Conservation (phyloP, 2,113 vertebrate species). For the Ivindomyrus marchei region DNA sequence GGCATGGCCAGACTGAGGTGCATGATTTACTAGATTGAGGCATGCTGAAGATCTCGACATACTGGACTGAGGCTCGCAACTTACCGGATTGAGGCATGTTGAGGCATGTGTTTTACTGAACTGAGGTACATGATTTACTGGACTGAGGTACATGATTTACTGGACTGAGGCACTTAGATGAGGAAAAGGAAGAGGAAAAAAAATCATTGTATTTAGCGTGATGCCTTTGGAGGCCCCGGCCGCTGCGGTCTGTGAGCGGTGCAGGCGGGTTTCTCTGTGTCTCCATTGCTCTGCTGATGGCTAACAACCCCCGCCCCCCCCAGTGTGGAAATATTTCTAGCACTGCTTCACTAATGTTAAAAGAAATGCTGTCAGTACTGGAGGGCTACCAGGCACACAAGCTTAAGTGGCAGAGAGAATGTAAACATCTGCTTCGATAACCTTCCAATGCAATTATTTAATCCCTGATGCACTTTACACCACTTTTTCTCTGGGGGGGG, state of each 20-base stretch:
- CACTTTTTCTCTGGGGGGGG: background rate
- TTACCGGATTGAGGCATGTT: no score
- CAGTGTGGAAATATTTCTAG: background rate
- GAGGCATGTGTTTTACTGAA: fast-evolving
- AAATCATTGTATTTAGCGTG: background rate
- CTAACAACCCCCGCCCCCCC: background rate
- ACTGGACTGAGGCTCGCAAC: background rate
- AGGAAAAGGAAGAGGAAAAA: background rate
- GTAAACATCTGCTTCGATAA: background rate
- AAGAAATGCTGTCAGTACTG: background rate
- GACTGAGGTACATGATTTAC: background rate
- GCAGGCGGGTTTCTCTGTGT: background rate
- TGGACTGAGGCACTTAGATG: background rate
- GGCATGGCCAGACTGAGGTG: no score
- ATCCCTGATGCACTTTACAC: background rate
- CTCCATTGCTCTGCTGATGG: background rate
- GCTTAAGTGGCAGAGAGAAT: background rate
- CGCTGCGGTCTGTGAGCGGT: background rate
- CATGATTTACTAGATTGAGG: background rate
- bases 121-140: background rate
- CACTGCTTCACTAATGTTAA: background rate
- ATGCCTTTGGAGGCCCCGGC: background rate
- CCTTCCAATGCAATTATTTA: background rate
- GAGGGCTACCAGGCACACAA: background rate
- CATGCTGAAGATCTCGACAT: no score